Evolutionary conservation across 1,140 invertebrate species (phyloP), one percentile per base, ranked within the genome.

Genomic region (Goniozus legneri): DNA sequence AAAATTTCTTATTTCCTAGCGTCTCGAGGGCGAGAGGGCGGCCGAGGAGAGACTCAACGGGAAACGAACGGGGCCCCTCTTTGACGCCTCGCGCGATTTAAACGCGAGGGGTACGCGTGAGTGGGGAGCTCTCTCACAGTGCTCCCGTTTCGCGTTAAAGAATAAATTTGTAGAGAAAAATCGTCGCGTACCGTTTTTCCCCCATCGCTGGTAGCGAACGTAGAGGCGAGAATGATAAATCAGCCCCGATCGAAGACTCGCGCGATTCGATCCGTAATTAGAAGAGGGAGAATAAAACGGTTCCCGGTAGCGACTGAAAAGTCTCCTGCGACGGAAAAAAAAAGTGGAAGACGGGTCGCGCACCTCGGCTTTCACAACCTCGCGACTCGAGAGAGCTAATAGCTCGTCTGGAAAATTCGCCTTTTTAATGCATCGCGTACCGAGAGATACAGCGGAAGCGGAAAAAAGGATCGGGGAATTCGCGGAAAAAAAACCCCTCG

Each of bases 1-100:
- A 70, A 72, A 73, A 73, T 74, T 72, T 73, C 69, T 70, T 69
- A 71, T 71, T 71, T 73, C 65, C 65, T 68, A 71, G 59, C 56
- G 54, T 58, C n/a, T n/a, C 58, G 52, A 52, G 52, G 57, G 57
- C 53, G 50, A 37, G 10, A 4, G 24, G 24, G 24, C 46, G 54
- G 56, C 54, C 56, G 51, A 39, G 55, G 41, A 10, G 24, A 27
- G 24, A 27, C 24, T 27, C 24, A 4, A 10, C 24, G 24, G 24
- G n/a, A n/a, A n/a, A n/a, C n/a, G n/a, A n/a, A n/a, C 24, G 24
- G 24, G 4, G 24, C 24, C 10, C 10, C 24, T 27, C 4, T 10
- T 4, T 27, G 24, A 10, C 4, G 24, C 24, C 24, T n/a, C n/a
- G n/a, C n/a, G n/a, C n/a, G n/a, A n/a, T n/a, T n/a, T n/a, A 27